Base-by-base conservation (phyloP, 2,797 vertebrate genomes). In the Mionectes olivaceus region DNA sequence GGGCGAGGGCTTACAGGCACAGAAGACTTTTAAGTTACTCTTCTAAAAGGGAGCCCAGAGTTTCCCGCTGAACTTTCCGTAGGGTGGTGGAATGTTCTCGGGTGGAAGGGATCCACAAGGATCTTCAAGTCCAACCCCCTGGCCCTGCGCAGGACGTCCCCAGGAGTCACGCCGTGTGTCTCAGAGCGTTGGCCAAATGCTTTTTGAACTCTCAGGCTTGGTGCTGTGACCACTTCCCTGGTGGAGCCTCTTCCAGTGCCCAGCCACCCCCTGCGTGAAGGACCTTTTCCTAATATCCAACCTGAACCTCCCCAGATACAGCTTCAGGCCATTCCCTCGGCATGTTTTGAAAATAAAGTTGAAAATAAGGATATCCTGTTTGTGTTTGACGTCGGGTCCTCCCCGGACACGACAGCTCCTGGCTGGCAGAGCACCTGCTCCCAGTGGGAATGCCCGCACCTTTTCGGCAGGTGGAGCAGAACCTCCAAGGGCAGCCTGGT, bases 211-310 rank as follows among this genome's bases (percentile, higher is more conserved):
- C 19, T 1, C 67, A 5, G 84, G 5, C 12, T 8, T 10, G 57
- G 27, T 11, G 27, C 37, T 17, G 32, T 5, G 27, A n/a, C 6
- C 28, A 0, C 44, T 30, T 5, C 64, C 43, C 37, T 39, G 73
- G 7, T 35, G 57, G 8, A 52, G 30, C 39, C 70, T 46, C 10
- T 9, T 18, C 46, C 43, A 6, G 24, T 2, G 28, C 17, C 11
- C 55, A 13, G 0, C 1, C 35, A 44, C 28, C 19, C 17, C 7
- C 33, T 22, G 28, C 1, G 11, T 5, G 27, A 11, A 14, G 10
- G 61, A n/a, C 35, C 35, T 41, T 32, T 19, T 19, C 12, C 30
- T 4, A 5, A 65, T 24, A 23, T 1, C 25, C 59, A 46, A 0
- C 65, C 25, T 7, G 24, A 32, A 35, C 46, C 12, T 47, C 18